Evolutionary conservation across 1,140 invertebrate genomes (phyloP), one percentile per base, ranked within the genome.

Genomic region (Philotrypesis tridentata): DNA sequence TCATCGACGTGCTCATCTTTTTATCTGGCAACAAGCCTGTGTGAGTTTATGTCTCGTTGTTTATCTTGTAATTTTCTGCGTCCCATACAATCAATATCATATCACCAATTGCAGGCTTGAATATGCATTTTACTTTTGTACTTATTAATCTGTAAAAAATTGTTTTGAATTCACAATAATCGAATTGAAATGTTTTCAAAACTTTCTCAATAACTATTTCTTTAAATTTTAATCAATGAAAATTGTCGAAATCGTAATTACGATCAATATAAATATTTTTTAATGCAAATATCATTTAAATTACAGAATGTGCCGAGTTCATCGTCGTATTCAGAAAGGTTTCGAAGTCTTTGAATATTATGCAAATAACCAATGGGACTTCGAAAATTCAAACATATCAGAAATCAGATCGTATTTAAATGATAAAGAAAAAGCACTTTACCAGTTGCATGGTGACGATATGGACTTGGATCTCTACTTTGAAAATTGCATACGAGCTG

Each of bases 261-360:
- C 48, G 21, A 17, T 1, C n/a, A n/a, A n/a, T n/a, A n/a, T n/a
- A n/a, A n/a, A n/a, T n/a, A n/a, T 43, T 43, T 2, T 43, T 14
- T 14, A 43, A 43, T 8, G 3, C 17, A 43, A 43, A 43, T 4
- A 43, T 55, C 21, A 5, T 21, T n/a, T 23, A 3, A 71, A 40
- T 82, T 76, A 89, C 87, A 96, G 96, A 5, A 91, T 97, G 86
- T 94, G 94, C 83, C 93, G 95, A 21, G 94, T 97, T 0, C 96
- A 96, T 82, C 94, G 94, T 68, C 93, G 95, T 33, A 96, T 97
- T 84, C 93, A 92, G 83, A 97, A 96, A 91, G 96, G 96, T 1
- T 96, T 96, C 85, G 95, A 96, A 85, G 95, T 97, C 0, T 96
- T 97, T 83, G 96, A 97, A 85, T 97, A 96, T 86, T 97, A 97